These are phyloP conservation scores for Ceyx erithaca DNA, from an alignment of 2,797 vertebrate species.

Conservation along the genomic window DNA sequence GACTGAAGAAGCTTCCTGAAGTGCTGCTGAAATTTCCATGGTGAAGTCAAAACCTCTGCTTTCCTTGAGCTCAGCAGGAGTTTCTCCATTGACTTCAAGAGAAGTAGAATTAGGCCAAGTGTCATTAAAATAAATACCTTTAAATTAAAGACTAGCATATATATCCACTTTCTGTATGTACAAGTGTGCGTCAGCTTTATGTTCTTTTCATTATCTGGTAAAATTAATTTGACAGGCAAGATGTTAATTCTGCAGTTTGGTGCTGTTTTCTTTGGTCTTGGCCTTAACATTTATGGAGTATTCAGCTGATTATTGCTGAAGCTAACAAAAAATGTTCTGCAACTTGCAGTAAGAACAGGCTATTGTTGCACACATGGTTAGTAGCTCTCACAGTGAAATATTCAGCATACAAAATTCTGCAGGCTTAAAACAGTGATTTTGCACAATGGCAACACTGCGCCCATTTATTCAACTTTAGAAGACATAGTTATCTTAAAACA, in stretches of 20 bases:
- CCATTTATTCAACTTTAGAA: conserved; percentile 1
- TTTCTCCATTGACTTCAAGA: not conserved
- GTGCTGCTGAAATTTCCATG: not conserved
- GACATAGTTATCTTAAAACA: not conserved
- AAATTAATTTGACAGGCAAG: conserved; percentile 38
- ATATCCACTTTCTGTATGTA: not conserved
- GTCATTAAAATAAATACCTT: conserved; percentile 42
- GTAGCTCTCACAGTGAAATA: conserved; percentile 15
- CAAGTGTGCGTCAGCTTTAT: not conserved
- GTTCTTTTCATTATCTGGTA: conserved; percentile 24
- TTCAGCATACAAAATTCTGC: conserved; percentile 25
- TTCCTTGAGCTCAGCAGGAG: not conserved
- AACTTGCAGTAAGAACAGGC: conserved; percentile 20
- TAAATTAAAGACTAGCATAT: not conserved
- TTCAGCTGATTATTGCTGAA: conserved; percentile 52
- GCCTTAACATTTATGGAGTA: conserved; percentile 52
- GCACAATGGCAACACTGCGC: not conserved
- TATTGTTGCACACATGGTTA: not conserved
- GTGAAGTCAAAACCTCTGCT: conserved; percentile 9
- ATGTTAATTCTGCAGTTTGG: conserved; percentile 29
- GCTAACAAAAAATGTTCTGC: conserved; percentile 8
- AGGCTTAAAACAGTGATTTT: conserved; percentile 11
- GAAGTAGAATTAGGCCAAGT: not conserved
- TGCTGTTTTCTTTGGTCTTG: not conserved
- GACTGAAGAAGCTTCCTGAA: not conserved